These are phyloP conservation scores for Eupelmus urozonus DNA, from an alignment of 2,888 invertebrate genomes.

Conservation along the genomic window DNA sequence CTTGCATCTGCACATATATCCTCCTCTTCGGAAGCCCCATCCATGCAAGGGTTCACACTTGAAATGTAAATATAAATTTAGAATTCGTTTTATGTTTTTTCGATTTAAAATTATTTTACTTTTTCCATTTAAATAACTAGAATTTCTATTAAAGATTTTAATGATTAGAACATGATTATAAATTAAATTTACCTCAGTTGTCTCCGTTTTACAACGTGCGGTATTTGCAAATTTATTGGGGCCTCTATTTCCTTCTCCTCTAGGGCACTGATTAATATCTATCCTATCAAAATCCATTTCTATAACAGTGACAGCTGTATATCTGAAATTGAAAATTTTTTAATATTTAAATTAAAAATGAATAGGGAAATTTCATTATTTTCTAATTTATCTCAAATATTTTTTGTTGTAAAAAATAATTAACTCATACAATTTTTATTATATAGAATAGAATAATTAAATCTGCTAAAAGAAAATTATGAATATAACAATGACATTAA, in stretches of 20 bases:
- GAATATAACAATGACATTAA: too few species aligned
- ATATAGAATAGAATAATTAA: too few species aligned
- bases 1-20: conserved; percentile 95
- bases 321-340: conserved; percentile 79
- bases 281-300: conserved; percentile 98
- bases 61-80: conserved; percentile 61
- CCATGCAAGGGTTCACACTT: conserved; percentile 97
- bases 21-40: conserved; percentile 96
- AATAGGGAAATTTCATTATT: too few species aligned
- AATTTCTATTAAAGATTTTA: conserved; percentile 2
- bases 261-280: conserved; percentile 98
- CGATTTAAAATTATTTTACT: background rate
- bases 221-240: conserved; percentile 94
- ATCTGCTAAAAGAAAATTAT: too few species aligned
- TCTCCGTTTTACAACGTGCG: conserved; percentile 92
- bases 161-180: background rate
- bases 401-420: too few species aligned
- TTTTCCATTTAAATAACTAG: background rate
- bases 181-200: conserved; percentile 84
- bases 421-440: too few species aligned
- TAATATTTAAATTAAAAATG: background rate
- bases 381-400: too few species aligned
- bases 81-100: background rate
- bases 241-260: conserved; percentile 90
- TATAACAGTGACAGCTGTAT: conserved; percentile 93